A percentile compares a stretch with the other conserved stretches of the same genome.
Conservation (phyloP, 92 coral and sea anemone species). For the Pocillopora meandrina region DNA sequence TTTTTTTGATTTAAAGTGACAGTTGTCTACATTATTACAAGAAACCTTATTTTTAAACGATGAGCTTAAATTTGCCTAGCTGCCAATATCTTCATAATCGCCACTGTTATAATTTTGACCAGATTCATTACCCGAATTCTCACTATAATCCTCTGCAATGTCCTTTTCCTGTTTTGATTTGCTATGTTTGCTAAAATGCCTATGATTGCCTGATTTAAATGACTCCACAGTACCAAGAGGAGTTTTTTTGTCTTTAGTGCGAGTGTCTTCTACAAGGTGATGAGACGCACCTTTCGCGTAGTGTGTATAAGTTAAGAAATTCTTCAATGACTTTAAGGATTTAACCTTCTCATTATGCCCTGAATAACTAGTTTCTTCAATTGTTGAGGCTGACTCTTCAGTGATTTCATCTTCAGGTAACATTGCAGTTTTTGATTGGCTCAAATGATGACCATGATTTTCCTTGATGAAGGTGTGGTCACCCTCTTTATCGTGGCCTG, state of each 20-base stretch:
- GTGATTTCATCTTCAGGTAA: neutral
- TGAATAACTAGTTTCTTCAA: neutral
- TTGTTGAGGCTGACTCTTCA: slow-evolving; percentile 2
- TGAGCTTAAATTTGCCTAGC: too few relatives aligned
- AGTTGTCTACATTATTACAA: too few relatives aligned
- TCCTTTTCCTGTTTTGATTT: neutral
- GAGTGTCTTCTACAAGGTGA: neutral
- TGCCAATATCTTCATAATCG: neutral
- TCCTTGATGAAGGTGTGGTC: neutral
- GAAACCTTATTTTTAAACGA: too few relatives aligned
- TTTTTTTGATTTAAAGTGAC: too few relatives aligned
- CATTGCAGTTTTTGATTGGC: neutral
- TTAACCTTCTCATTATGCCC: neutral
- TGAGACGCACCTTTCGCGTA: neutral
- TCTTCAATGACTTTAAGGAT: neutral
- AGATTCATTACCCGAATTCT: slow-evolving; percentile 20
- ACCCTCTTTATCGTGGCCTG: neutral
- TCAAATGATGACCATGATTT: neutral
- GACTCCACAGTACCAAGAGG: neutral
- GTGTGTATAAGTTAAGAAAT: neutral
- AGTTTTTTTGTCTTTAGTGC: neutral
- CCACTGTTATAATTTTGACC: slow-evolving; percentile 2
- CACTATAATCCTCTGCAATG: neutral
- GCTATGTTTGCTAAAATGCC: neutral
- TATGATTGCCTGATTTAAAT: neutral